Base-by-base conservation (phyloP, 37 sponge, comb jelly and placozoan genomes). In the Beroe forskalii region DNA sequence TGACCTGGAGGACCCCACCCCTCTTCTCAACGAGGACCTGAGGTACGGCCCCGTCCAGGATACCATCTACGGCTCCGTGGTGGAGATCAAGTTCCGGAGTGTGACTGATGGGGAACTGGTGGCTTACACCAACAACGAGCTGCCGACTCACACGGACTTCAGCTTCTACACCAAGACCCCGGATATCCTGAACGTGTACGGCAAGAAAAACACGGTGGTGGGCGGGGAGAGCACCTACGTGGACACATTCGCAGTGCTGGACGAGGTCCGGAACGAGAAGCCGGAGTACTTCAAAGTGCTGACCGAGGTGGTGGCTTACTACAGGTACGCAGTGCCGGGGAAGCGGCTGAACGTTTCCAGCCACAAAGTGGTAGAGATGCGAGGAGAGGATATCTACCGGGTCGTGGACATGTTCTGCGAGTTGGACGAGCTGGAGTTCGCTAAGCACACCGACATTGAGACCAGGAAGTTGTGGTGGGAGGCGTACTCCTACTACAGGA, bases 401-500 rank as follows among this genome's bases (percentile, higher is more conserved):
- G 31, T 27, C 3, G 66, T 64, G 66, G 66, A 64, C 66, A 64
- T 64, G 31, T 30, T 64, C 66, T 64, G 66, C 4, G 25, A 23
- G 66, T 6, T 64, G 66, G 66, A 64, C 25, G 31, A 23, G 25
- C 4, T 27, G 30, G 30, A 64, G 25, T 64, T 64, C 31, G 31
- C 66, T 6, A 23, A 27, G 31, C 30, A 64, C 31, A 27, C 25
- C 3, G 66, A 64, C 66, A 8, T 64, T 3, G 66, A 64, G 66
- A 64, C 66, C 3, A 64, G 66, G 66, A 27, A 64, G 25, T 4
- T 4, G 17, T 64, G 66, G 66, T 64, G 66, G 66, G 66, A 64
- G 31, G 66, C 66, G 66, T 64, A 30, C 25, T 64, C 31, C 30
- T 64, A 64, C 66, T 64, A 64, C 66, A 64, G 66, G 55, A 48